Percentiles rank a stretch among this genome's conserved stretches.
phyloP scores from a whole-genome alignment of 2,888 invertebrate genomes.

The Anthophora plumipes region DNA sequence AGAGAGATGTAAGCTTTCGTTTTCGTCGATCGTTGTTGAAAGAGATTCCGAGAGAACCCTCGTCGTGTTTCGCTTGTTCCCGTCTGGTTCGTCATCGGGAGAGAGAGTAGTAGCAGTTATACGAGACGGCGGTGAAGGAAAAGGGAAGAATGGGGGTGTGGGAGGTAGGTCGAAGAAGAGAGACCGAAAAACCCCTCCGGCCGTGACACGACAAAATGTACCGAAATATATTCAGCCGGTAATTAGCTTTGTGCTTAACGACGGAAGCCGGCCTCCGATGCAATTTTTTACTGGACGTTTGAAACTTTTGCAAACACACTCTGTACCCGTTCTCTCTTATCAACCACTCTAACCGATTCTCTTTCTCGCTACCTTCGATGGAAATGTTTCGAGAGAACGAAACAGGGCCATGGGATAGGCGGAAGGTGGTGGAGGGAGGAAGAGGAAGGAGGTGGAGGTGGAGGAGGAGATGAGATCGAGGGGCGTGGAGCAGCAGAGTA shows the following conservation, averaged over 20 bases:
- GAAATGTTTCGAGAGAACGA: slow-evolving; percentile 60
- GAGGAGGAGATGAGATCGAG: slow-evolving; percentile 18
- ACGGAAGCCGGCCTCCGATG: slow-evolving; percentile 59
- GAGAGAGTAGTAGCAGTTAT: slow-evolving; percentile 28
- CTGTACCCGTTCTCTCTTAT: slow-evolving; percentile 60
- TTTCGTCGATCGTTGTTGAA: slow-evolving; percentile 33
- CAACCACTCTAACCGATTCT: slow-evolving; percentile 60
- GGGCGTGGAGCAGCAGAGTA: slow-evolving; percentile 27
- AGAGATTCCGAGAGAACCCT: slow-evolving; percentile 29
- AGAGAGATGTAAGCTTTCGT: background rate
- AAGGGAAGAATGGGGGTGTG: slow-evolving; percentile 27
- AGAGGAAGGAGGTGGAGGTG: background rate
- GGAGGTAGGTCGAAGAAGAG: slow-evolving; percentile 20
- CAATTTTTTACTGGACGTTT: slow-evolving; percentile 71
- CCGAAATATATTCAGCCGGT: slow-evolving; percentile 70
- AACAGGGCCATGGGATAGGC: slow-evolving; percentile 29
- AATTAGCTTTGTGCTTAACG: slow-evolving; percentile 76
- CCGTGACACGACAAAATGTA: slow-evolving; percentile 70
- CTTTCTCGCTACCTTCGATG: slow-evolving; percentile 53
- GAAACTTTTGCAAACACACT: slow-evolving; percentile 70
- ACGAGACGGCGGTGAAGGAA: slow-evolving; percentile 39
- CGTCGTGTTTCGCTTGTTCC: slow-evolving; percentile 42
- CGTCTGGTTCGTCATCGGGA: slow-evolving; percentile 47
- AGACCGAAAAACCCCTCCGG: slow-evolving; percentile 64
- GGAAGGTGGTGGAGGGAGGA: too few species aligned